phyloP scores from a whole-genome alignment of 2,888 invertebrate species.

The Alloscopus bannaensis region DNA sequence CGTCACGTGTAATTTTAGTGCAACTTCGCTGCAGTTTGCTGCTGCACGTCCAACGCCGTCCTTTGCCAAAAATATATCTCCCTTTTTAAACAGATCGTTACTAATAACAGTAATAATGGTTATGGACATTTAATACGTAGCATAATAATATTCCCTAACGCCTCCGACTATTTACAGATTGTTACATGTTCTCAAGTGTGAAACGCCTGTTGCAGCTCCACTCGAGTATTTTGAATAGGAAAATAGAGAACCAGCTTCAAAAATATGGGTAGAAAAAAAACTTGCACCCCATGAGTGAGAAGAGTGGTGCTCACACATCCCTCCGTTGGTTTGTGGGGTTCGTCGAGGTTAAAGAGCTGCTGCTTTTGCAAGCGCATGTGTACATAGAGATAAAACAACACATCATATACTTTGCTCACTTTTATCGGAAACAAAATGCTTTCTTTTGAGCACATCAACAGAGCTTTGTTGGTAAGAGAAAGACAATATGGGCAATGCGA shows the following conservation, averaged over 20 bases:
- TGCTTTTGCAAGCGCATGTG: not conserved
- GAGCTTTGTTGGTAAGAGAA: no score
- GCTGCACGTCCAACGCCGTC: conserved; percentile 19
- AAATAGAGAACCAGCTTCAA: conserved; percentile 17
- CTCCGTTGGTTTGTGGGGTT: conserved; percentile 1
- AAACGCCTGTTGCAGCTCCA: not conserved
- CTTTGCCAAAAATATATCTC: conserved; percentile 1
- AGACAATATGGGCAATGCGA: no score
- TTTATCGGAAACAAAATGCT: no score
- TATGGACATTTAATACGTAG: conserved; percentile 38
- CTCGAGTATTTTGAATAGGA: no score
- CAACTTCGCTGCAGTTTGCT: conserved; percentile 14
- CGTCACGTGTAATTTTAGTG: conserved; percentile 36
- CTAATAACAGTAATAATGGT: conserved; percentile 31
- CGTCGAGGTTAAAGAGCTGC: conserved; percentile 34
- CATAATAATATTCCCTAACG: conserved; percentile 46
- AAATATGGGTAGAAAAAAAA: conserved; percentile 2
- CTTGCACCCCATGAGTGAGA: not conserved
- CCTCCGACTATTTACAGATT: conserved; percentile 37
- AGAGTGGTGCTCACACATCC: not conserved
- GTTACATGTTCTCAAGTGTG: not conserved
- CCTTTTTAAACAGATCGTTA: conserved; percentile 8
- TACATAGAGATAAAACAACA: no score
- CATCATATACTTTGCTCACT: no score
- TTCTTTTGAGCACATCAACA: no score